These are phyloP conservation scores for Astatotilapia flaviijosephi DNA, from an alignment of 2,113 vertebrate genomes.

Conservation along the genomic window DNA sequence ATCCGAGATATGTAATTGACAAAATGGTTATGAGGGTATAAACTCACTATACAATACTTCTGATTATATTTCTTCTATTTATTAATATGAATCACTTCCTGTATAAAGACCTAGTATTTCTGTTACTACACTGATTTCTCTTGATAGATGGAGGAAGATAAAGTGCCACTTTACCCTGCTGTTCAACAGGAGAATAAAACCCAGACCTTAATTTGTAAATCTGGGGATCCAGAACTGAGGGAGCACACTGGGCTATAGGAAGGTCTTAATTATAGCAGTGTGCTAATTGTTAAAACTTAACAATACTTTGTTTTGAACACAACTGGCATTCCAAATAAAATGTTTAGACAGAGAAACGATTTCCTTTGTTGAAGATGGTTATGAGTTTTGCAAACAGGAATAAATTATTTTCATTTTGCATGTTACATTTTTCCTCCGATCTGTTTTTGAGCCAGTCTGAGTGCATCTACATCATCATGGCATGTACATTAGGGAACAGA, in stretches of 20 bases:
- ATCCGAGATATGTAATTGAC: background rate
- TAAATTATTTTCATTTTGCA: background rate
- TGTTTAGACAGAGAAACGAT: background rate
- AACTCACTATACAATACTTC: background rate
- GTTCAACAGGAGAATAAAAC: background rate
- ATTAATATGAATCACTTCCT: background rate
- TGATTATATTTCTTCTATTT: background rate
- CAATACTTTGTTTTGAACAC: background rate
- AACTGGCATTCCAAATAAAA: background rate
- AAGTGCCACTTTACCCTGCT: background rate
- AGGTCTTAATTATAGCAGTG: background rate
- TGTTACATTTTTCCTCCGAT: background rate
- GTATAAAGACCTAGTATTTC: background rate
- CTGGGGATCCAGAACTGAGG: background rate
- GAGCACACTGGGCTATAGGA: background rate
- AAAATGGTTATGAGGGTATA: background rate
- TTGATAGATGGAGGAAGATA: background rate
- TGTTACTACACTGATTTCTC: background rate
- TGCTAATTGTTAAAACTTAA: background rate
- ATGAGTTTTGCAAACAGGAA: background rate
- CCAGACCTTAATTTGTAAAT: background rate
- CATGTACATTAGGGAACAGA: background rate
- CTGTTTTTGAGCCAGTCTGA: background rate
- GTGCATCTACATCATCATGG: background rate
- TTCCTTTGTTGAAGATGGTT: background rate